Evolutionary conservation across 1,140 invertebrate genomes (phyloP).

Genomic region (Laodelphax striatellus): DNA sequence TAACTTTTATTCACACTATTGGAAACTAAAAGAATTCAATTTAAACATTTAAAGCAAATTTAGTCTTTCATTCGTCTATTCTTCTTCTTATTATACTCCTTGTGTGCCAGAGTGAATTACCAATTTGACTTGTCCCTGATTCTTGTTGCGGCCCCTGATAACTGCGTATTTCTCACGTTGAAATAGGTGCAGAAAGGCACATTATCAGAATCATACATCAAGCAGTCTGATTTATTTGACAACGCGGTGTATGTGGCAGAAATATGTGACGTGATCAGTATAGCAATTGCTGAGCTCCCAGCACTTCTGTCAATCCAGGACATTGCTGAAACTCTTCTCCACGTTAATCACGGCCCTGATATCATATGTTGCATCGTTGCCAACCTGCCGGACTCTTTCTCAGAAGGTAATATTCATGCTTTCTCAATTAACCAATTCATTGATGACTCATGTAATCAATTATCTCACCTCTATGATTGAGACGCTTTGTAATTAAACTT

Average conservation of each 20-base stretch:
- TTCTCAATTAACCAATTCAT: background rate
- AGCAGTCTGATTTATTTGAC: constrained; percentile 86
- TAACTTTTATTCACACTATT: no score
- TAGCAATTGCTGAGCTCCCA: constrained; percentile 83
- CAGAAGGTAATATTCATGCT: constrained; percentile 50
- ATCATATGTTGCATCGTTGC: constrained; percentile 81
- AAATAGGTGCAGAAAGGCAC: constrained; percentile 28
- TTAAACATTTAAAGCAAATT: no score
- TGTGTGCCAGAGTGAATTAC: no score
- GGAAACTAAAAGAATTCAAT: no score
- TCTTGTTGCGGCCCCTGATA: no score
- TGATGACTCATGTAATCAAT: no score
- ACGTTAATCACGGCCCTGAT: constrained; percentile 79
- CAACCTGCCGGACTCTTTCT: constrained; percentile 88
- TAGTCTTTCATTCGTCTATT: no score
- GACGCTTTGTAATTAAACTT: no score
- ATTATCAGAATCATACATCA: constrained; percentile 55
- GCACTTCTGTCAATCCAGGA: constrained; percentile 74
- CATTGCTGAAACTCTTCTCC: constrained; percentile 72
- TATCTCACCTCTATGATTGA: no score
- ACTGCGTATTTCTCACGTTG: constrained; percentile 27
- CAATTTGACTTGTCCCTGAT: no score
- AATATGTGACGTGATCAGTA: constrained; percentile 89
- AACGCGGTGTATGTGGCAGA: constrained; percentile 91
- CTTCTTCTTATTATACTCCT: no score